Conservation (phyloP, 1,140 invertebrate species). For the Subanguina moxae region DNA sequence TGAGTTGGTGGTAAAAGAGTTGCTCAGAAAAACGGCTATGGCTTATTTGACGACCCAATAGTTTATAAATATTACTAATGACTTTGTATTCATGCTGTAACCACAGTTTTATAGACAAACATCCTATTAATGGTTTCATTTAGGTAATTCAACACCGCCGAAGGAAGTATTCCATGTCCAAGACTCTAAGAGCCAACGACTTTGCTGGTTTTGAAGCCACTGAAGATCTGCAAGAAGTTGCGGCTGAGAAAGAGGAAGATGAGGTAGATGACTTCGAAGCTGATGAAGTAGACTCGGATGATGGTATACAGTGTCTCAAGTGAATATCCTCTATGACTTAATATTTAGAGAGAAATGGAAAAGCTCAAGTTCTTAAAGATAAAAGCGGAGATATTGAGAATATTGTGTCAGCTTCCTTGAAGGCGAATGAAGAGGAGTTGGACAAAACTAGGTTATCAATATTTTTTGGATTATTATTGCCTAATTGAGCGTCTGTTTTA, state of each 20-base stretch:
- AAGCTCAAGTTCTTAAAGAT: neutral
- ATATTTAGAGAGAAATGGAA: neutral
- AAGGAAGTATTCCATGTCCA: conserved; percentile 46
- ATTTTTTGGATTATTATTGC: too few relatives aligned
- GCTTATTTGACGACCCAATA: too few relatives aligned
- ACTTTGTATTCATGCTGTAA: neutral
- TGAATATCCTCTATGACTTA: too few relatives aligned
- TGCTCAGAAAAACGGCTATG: too few relatives aligned
- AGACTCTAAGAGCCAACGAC: conserved; percentile 48
- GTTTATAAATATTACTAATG: too few relatives aligned
- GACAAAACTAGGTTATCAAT: conserved; percentile 71
- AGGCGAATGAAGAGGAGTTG: conserved; percentile 71
- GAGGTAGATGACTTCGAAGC: conserved; percentile 34
- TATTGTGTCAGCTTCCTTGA: conserved; percentile 64
- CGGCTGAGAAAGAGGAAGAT: conserved; percentile 44
- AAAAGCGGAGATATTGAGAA: conserved; percentile 78
- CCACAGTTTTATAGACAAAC: neutral
- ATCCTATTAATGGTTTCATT: conserved; percentile 21
- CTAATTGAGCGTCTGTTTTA: too few relatives aligned
- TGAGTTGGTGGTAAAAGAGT: too few relatives aligned
- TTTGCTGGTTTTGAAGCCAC: conserved; percentile 54
- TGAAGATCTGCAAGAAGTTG: conserved; percentile 55
- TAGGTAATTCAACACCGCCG: conserved; percentile 52
- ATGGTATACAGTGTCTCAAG: conserved; percentile 28
- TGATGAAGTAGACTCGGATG: conserved; percentile 35